These are phyloP conservation scores for Caranx ignobilis DNA, from an alignment of 2,113 vertebrate species.

Conservation along the genomic window DNA sequence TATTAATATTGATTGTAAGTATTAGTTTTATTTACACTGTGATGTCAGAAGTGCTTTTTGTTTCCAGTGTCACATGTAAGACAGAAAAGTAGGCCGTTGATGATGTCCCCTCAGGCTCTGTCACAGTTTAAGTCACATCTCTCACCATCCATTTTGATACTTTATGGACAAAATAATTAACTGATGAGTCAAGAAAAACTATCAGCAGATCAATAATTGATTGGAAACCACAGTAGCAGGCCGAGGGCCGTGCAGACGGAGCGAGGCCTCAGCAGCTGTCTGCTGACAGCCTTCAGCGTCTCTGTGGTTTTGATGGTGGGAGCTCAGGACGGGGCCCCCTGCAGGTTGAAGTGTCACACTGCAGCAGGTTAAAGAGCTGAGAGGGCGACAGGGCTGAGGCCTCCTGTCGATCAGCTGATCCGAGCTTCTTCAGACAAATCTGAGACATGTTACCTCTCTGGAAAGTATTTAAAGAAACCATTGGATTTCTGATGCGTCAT, in stretches of 20 bases:
- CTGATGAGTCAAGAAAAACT: neutral
- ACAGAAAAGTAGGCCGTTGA: neutral
- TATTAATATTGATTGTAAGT: neutral
- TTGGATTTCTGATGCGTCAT: neutral
- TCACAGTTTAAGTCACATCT: neutral
- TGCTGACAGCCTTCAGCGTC: neutral
- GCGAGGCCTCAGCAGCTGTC: too few relatives aligned
- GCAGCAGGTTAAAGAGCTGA: slow-evolving; percentile 69
- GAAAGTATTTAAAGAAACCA: neutral
- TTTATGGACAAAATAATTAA: neutral
- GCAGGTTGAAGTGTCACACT: slow-evolving; percentile 60
- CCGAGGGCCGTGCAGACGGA: neutral
- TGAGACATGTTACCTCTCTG: neutral
- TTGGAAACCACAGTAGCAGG: too few relatives aligned
- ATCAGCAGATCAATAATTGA: neutral
- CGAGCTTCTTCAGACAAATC: slow-evolving; percentile 47
- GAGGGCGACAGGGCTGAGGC: neutral
- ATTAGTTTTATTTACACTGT: neutral
- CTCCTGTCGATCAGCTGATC: slow-evolving; percentile 1
- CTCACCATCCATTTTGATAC: neutral
- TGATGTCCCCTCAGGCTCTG: neutral
- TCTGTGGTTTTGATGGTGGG: neutral
- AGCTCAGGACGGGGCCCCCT: slow-evolving; percentile 34
- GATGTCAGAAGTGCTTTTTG: neutral
- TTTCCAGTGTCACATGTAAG: neutral